Conservation (phyloP, 2,113 vertebrate genomes). For the Channa argus region DNA sequence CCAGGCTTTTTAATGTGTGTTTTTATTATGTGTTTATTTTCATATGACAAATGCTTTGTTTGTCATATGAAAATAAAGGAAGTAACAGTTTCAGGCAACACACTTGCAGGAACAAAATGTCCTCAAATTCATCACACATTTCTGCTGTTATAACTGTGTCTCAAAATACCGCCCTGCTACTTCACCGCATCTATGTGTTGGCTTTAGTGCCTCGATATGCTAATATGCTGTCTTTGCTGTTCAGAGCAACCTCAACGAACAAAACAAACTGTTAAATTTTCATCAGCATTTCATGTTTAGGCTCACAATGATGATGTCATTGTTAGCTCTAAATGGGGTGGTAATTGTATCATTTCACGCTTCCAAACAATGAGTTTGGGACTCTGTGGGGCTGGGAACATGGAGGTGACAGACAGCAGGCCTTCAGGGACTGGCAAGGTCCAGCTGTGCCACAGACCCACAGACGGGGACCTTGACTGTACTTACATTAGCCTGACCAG, state of each 20-base stretch:
- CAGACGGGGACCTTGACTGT: neutral
- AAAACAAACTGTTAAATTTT: slow-evolving; percentile 34
- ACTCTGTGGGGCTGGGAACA: slow-evolving; percentile 20
- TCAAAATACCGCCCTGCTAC: too few species aligned
- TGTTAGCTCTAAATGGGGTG: slow-evolving; percentile 14
- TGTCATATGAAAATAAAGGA: neutral
- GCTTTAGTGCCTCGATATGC: neutral
- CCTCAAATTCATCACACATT: neutral
- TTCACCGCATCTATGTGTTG: too few species aligned
- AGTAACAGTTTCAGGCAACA: neutral
- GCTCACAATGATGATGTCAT: slow-evolving; percentile 19
- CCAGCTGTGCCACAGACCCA: neutral
- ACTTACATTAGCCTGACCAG: slow-evolving; percentile 22
- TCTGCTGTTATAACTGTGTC: too few species aligned
- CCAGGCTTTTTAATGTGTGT: too few species aligned
- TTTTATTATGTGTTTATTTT: too few species aligned
- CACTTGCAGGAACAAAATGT: neutral
- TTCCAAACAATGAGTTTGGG: slow-evolving; percentile 46
- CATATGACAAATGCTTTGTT: neutral
- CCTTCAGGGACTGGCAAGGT: slow-evolving; percentile 23
- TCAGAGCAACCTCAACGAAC: slow-evolving; percentile 1
- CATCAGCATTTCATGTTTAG: slow-evolving; percentile 11
- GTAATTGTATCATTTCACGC: slow-evolving; percentile 10
- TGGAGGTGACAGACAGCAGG: slow-evolving; percentile 36
- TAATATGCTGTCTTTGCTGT: neutral